Evolutionary conservation across 2,797 vertebrate species (phyloP), one percentile per base, ranked within the genome.

Genomic region (Cossypha niveicapilla): DNA sequence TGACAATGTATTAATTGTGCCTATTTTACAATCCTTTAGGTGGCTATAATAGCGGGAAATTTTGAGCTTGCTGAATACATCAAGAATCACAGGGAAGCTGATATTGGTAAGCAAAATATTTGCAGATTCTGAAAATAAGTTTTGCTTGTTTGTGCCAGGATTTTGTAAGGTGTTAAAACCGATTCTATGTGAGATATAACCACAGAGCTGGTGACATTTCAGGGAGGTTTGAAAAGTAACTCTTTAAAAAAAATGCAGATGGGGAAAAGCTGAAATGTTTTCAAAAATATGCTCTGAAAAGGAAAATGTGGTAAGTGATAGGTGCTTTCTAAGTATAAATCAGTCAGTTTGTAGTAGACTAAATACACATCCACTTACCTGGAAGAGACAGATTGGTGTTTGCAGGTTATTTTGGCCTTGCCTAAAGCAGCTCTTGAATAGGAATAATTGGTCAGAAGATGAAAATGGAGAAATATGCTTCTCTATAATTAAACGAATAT

Each of bases 61-160:
- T 99, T 99, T 94, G 99, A 99, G 93, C 98, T 99, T n/a, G 99
- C 98, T 3, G 99, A 99, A 90, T 98, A 99, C 87, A 98, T 99
- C 96, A 99, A 98, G 98, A 99, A 98, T 96, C 99, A 99, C 97
- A 99, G 98, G 96, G 98, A 99, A 90, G 98, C 98, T 9, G 99
- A 99, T 95, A 96, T 98, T n/a, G 99, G 99, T 99, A 97, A 98
- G 99, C 97, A 45, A 70, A 53, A 54, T 28, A n/a, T 19, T 61
- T 44, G 32, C 37, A 7, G 78, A 10, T 15, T 9, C 54, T 51
- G 50, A 24, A 74, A 74, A 83, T 58, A 56, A 84, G 21, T 35
- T 63, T 15, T 48, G 9, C 3, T 1, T 77, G 53, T 42, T 63
- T 50, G 72, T 56, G 25, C 39, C n/a, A 32, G 53, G 32, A 10